A percentile compares a stretch with the other conserved stretches of the same genome.
Conservation (phyloP, 1,140 invertebrate genomes). For the Ladona fulva region DNA sequence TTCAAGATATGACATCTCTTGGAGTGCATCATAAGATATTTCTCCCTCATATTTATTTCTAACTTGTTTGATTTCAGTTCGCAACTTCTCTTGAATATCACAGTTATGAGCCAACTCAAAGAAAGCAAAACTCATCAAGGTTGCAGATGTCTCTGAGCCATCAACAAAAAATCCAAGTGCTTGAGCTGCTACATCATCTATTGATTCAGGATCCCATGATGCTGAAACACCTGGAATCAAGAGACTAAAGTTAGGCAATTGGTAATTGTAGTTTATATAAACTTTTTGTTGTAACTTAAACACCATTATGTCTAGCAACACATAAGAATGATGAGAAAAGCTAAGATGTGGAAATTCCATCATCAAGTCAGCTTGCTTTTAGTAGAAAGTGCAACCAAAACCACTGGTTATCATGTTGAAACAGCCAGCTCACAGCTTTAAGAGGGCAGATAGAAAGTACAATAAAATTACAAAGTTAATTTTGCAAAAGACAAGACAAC, state of each 20-base stretch:
- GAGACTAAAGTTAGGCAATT: constrained; percentile 16
- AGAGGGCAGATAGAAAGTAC: too few species aligned
- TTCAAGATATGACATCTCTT: constrained; percentile 27
- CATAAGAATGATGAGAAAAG: too few species aligned
- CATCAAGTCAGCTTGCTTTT: too few species aligned
- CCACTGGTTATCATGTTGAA: too few species aligned
- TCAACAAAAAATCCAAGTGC: constrained; percentile 54
- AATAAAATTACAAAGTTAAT: too few species aligned
- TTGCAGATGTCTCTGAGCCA: constrained; percentile 53
- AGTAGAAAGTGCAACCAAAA: too few species aligned
- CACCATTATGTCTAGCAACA: too few species aligned
- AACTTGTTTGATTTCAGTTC: constrained; percentile 40
- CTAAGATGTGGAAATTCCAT: too few species aligned
- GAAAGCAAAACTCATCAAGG: constrained; percentile 42
- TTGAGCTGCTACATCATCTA: constrained; percentile 53
- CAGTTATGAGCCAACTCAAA: constrained; percentile 47
- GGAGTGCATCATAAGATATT: constrained; percentile 30
- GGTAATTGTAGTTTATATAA: too few species aligned
- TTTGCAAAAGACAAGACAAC: too few species aligned
- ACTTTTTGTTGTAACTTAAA: too few species aligned
- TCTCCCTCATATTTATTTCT: constrained; percentile 28
- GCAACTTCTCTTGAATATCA: constrained; percentile 44
- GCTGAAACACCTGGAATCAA: neutral
- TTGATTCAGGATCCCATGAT: constrained; percentile 34
- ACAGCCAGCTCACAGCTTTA: too few species aligned